These are phyloP conservation scores for Erythrolamprus reginae DNA, from an alignment of 2,113 vertebrate species.

Conservation along the genomic window DNA sequence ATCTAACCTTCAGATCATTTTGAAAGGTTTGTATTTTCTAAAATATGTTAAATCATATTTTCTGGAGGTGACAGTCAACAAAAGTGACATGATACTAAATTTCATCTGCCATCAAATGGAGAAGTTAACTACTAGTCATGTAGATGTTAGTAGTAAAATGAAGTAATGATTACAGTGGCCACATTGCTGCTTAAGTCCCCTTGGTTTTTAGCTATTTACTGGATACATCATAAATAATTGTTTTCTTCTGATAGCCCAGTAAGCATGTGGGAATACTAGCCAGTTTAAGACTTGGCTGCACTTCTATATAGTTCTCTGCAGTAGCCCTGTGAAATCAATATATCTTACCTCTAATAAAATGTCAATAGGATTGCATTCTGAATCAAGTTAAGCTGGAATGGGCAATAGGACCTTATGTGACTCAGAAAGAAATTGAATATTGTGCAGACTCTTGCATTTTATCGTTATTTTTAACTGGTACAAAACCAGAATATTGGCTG, in stretches of 20 bases:
- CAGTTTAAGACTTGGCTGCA: neutral
- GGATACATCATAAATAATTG: slow-evolving; percentile 23
- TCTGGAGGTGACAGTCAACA: neutral
- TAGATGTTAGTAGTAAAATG: neutral
- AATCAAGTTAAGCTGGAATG: neutral
- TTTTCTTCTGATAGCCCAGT: slow-evolving; percentile 46
- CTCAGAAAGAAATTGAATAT: neutral
- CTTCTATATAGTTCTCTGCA: neutral
- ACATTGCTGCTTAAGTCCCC: neutral
- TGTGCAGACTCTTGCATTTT: neutral
- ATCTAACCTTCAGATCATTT: neutral
- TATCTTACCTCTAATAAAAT: neutral
- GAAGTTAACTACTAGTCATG: slow-evolving; percentile 17
- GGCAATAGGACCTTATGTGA: neutral
- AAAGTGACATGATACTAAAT: neutral
- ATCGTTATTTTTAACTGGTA: neutral
- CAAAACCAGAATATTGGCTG: neutral
- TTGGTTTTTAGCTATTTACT: neutral
- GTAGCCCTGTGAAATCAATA: neutral
- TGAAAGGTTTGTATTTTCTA: slow-evolving; percentile 15
- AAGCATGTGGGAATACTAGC: slow-evolving; percentile 10
- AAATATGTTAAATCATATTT: neutral
- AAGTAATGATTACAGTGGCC: neutral
- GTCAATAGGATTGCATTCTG: neutral
- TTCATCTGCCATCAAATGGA: slow-evolving; percentile 34